phyloP scores from a whole-genome alignment of 1,140 invertebrate genomes.

The Drosophila sp. region DNA sequence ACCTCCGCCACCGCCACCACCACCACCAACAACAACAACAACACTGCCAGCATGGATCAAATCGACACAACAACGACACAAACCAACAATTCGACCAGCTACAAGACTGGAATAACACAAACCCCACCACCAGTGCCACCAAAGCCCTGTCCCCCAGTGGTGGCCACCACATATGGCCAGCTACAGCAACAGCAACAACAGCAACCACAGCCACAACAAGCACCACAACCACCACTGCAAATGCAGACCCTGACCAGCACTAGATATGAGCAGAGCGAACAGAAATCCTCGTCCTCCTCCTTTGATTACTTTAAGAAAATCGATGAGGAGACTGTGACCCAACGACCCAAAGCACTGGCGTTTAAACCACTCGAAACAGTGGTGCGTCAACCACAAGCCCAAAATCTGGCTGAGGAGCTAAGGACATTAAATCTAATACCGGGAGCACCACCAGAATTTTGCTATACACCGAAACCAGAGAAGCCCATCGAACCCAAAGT shows the following conservation, averaged over 20 bases:
- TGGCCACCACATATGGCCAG: slow-evolving; percentile 53
- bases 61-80: slow-evolving; percentile 45
- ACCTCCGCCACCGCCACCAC: slow-evolving; percentile 54
- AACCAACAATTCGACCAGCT: slow-evolving; percentile 34
- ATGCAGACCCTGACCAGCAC: slow-evolving; percentile 60
- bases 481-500: slow-evolving; percentile 29
- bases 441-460: slow-evolving; percentile 89
- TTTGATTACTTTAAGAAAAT: slow-evolving; percentile 86
- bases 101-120: slow-evolving; percentile 79
- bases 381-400: slow-evolving; percentile 55
- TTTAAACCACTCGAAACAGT: slow-evolving; percentile 62
- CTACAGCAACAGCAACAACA: slow-evolving; percentile 33
- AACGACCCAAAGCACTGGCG: slow-evolving; percentile 60
- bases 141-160: slow-evolving; percentile 64
- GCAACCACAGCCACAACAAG: slow-evolving; percentile 31
- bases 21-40: slow-evolving; percentile 52
- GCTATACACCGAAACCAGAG: slow-evolving; percentile 85
- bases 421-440: slow-evolving; percentile 86
- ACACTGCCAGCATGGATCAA: slow-evolving; percentile 62
- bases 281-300: slow-evolving; percentile 78
- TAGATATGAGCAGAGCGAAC: slow-evolving; percentile 72
- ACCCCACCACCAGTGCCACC: slow-evolving; percentile 73
- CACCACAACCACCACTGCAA: slow-evolving; percentile 33
- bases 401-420: slow-evolving; percentile 63
- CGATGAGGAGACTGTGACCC: slow-evolving; percentile 64